These are phyloP conservation scores for Candoia aspera DNA, from an alignment of 2,113 vertebrate species.

Conservation along the genomic window DNA sequence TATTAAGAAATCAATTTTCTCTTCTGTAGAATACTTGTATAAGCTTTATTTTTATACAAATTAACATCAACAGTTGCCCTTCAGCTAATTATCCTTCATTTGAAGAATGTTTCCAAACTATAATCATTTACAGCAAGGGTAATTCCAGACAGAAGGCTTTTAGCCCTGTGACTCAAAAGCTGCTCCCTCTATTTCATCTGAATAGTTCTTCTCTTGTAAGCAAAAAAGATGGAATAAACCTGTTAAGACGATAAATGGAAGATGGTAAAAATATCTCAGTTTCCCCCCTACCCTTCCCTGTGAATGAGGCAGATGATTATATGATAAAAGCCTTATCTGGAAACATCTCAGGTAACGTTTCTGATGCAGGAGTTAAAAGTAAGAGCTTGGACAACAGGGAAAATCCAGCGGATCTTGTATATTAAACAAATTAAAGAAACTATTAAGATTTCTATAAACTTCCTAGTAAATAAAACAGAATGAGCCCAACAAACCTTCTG, in stretches of 20 bases:
- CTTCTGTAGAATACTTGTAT: neutral
- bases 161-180: neutral
- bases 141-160: neutral
- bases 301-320: neutral
- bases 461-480: neutral
- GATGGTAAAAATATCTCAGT: neutral
- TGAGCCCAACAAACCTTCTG: neutral
- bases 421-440: constrained; percentile 27
- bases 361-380: neutral
- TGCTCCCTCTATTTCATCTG: neutral
- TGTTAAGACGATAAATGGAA: neutral
- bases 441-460: neutral
- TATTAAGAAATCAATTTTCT: neutral
- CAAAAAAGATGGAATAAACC: neutral
- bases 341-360: neutral
- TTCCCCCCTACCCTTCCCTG: neutral
- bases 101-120: neutral
- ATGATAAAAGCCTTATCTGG: neutral
- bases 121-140: neutral
- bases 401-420: neutral
- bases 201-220: neutral
- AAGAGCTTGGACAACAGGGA: neutral
- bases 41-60: neutral
- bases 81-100: neutral
- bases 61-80: neutral